Percentiles rank a stretch among this genome's conserved stretches.
These are phyloP conservation scores for Elmis aenea DNA, from an alignment of 2,888 invertebrate genomes.

Conservation along the genomic window DNA sequence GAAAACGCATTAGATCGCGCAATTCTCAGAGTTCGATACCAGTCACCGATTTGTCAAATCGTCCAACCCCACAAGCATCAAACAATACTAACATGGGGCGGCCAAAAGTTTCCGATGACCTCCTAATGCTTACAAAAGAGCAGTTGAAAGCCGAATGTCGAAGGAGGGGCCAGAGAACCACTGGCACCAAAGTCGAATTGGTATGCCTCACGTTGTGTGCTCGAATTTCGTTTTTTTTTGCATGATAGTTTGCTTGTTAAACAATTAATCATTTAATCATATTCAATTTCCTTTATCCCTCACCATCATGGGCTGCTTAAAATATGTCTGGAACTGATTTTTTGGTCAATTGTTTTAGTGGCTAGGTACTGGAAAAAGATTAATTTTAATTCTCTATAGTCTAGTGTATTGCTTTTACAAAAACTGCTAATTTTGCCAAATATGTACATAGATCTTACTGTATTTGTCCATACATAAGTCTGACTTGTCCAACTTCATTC, in stretches of 20 bases:
- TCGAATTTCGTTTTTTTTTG: conserved; percentile 2
- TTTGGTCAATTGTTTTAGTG: too few species aligned
- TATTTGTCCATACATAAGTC: too few species aligned
- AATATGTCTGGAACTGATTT: too few species aligned
- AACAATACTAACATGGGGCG: conserved; percentile 16
- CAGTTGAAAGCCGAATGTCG: conserved; percentile 64
- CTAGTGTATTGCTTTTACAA: too few species aligned
- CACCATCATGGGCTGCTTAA: too few species aligned
- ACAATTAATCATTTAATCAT: too few species aligned
- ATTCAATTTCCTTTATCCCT: too few species aligned
- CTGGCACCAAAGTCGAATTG: conserved; percentile 68
- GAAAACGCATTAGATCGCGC: conserved; percentile 21
- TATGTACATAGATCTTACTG: too few species aligned
- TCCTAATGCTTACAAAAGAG: conserved; percentile 62
- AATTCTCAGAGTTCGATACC: conserved; percentile 21
- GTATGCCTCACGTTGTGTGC: conserved; percentile 46
- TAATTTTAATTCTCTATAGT: too few species aligned
- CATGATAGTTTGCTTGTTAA: conserved; percentile 3
- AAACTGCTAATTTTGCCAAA: too few species aligned
- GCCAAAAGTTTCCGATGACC: conserved; percentile 37
- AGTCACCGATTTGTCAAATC: conserved; percentile 20
- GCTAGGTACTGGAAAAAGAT: too few species aligned
- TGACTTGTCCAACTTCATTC: too few species aligned
- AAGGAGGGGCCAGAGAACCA: conserved; percentile 62
- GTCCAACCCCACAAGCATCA: conserved; percentile 12